Evolutionary conservation across 2,113 vertebrate species (phyloP).

Genomic region (Engystomops pustulosus): DNA sequence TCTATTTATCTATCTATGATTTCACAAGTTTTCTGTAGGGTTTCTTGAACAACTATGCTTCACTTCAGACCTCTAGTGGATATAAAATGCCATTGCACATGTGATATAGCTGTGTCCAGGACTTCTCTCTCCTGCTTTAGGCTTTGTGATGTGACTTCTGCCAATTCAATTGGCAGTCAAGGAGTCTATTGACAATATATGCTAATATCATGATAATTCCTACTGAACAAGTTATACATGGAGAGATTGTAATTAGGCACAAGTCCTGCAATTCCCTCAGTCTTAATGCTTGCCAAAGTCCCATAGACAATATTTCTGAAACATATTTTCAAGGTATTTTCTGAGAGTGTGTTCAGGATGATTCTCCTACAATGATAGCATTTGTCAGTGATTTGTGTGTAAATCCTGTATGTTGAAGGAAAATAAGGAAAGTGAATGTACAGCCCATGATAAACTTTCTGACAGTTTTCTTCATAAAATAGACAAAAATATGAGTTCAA

Average conservation of each 20-base stretch:
- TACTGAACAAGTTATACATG: neutral
- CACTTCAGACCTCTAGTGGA: conserved; percentile 38
- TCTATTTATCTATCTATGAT: neutral
- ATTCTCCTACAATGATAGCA: neutral
- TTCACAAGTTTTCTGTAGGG: neutral
- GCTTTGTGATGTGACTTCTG: conserved; percentile 7
- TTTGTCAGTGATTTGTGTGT: no score
- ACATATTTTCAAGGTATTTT: neutral
- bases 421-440: no score
- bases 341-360: neutral
- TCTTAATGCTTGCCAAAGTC: neutral
- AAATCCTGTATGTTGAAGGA: no score
- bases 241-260: conserved; percentile 4
- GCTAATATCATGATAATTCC: conserved; percentile 3
- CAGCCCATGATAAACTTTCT: no score
- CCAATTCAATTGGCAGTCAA: conserved; percentile 25
- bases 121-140: neutral
- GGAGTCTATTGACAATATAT: conserved; percentile 18
- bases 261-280: neutral
- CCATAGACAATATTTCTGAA: neutral
- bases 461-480: no score
- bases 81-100: neutral
- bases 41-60: neutral
- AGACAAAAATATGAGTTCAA: no score
- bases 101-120: neutral